Conservation (phyloP, 2,888 invertebrate genomes). For the Oscheius onirici region DNA sequence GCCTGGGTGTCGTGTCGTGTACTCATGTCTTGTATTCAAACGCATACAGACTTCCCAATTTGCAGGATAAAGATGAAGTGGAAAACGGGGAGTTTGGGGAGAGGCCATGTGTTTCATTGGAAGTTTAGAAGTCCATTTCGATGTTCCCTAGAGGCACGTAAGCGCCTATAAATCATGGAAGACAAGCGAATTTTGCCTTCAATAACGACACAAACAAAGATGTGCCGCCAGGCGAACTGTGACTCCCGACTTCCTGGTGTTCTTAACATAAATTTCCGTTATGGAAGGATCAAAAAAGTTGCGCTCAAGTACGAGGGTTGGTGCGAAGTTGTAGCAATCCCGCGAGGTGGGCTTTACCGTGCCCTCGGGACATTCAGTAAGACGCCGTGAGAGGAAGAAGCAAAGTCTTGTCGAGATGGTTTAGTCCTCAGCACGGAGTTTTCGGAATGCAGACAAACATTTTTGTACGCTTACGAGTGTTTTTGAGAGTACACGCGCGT, state of each 20-base stretch:
- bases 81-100: constrained; percentile 1
- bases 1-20: constrained; percentile 17
- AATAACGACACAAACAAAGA: constrained; percentile 23
- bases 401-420: neutral
- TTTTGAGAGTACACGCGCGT: too few species aligned
- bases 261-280: too few species aligned
- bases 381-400: constrained; percentile 17
- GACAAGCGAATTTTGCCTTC: constrained; percentile 20
- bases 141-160: constrained; percentile 32
- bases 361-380: constrained; percentile 3
- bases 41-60: constrained; percentile 9
- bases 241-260: neutral
- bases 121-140: constrained; percentile 27
- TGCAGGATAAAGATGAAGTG: neutral
- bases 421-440: too few species aligned
- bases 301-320: neutral
- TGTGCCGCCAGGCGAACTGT: neutral
- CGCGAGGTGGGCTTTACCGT: constrained; percentile 13
- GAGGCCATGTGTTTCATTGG: constrained; percentile 28
- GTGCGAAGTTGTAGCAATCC: neutral
- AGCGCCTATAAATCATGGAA: constrained; percentile 30
- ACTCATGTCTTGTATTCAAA: constrained; percentile 22
- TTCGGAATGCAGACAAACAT: too few species aligned
- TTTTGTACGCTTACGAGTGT: too few species aligned
- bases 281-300: neutral